phyloP scores from a whole-genome alignment of 2,797 vertebrate genomes.

The Trachops cirrhosus region DNA sequence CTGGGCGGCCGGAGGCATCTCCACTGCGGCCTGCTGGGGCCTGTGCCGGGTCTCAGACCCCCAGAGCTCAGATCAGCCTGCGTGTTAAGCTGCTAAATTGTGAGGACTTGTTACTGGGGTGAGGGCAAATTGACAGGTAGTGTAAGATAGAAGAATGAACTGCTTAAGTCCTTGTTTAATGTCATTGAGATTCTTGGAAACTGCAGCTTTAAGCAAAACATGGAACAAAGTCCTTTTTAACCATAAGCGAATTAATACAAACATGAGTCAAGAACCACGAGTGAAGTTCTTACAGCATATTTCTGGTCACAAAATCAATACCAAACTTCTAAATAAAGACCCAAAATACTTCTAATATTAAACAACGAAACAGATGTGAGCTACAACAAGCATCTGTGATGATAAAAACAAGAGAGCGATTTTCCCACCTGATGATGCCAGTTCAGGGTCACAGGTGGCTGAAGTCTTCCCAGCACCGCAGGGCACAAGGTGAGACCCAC shows the following conservation, averaged over 20 bases:
- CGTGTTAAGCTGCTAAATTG: neutral
- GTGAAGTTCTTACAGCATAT: neutral
- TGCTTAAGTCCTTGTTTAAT: neutral
- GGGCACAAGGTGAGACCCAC: neutral
- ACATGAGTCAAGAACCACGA: neutral
- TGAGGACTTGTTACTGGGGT: neutral
- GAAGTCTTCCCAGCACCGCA: no score
- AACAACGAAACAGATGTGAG: neutral
- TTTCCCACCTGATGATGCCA: neutral
- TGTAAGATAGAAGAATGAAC: neutral
- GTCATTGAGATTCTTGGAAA: neutral
- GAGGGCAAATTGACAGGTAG: neutral
- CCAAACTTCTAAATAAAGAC: neutral
- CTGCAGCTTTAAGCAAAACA: neutral
- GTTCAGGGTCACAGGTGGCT: neutral
- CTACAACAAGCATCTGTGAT: neutral
- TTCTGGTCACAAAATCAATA: neutral
- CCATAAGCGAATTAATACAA: neutral
- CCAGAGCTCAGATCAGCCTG: neutral
- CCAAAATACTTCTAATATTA: neutral
- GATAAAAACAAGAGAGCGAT: neutral
- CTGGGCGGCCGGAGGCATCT: neutral
- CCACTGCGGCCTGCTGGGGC: neutral
- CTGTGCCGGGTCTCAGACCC: neutral
- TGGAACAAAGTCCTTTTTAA: neutral